A percentile compares a stretch with the other conserved stretches of the same genome.
These are phyloP conservation scores for Nomada flava DNA, from an alignment of 2,888 invertebrate species.

Conservation along the genomic window DNA sequence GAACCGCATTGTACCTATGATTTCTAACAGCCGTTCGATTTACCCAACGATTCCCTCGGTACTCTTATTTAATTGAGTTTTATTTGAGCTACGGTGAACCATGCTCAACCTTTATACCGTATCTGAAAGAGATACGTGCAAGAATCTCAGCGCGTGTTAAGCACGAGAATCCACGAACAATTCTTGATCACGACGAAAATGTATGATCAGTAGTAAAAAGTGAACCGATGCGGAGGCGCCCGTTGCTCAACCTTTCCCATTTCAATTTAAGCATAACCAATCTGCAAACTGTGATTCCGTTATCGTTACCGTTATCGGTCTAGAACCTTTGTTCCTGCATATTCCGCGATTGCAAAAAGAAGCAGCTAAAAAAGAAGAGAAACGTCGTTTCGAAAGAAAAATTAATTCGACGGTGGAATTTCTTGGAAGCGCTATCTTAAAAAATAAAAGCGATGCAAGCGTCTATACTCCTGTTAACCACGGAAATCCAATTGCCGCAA, in stretches of 20 bases:
- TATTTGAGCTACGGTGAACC: neutral
- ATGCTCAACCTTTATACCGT: constrained; percentile 31
- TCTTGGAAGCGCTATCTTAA: no score
- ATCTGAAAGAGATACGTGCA: neutral
- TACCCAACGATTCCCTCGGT: neutral
- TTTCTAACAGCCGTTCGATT: no score
- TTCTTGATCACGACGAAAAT: neutral
- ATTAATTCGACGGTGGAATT: neutral
- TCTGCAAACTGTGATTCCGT: neutral
- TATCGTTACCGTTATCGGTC: neutral
- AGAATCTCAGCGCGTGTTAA: neutral
- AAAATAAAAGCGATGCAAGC: no score
- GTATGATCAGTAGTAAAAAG: constrained; percentile 6
- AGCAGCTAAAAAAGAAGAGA: no score
- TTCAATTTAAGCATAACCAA: neutral
- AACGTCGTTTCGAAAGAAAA: neutral
- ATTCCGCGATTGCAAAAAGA: neutral
- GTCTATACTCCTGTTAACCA: no score
- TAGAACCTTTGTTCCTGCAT: neutral
- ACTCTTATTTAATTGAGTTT: neutral
- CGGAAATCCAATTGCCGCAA: no score
- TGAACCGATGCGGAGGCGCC: no score
- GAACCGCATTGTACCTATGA: neutral
- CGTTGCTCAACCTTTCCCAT: neutral
- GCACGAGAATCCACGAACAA: neutral